Percentiles rank a stretch among this genome's conserved stretches.
These are phyloP conservation scores for Drosophila busckii DNA, from an alignment of 1,140 invertebrate genomes.

Conservation along the genomic window DNA sequence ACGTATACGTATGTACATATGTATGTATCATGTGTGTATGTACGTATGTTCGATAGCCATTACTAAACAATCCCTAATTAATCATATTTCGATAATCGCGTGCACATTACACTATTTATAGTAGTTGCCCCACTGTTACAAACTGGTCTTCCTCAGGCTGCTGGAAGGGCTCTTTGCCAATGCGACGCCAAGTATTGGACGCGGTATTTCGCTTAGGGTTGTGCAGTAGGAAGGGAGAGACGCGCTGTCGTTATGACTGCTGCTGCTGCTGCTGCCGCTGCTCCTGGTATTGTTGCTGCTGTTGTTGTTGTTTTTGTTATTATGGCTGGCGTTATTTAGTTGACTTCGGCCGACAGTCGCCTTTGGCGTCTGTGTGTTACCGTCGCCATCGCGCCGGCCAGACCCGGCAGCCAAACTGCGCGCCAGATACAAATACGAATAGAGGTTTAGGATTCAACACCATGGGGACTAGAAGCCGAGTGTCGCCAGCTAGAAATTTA, in stretches of 20 bases:
- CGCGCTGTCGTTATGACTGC: slow-evolving; percentile 37
- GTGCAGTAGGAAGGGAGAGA: background rate
- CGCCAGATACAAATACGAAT: slow-evolving; percentile 33
- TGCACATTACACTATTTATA: no score
- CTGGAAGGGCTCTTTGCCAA: slow-evolving; percentile 34
- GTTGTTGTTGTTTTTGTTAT: slow-evolving; percentile 43
- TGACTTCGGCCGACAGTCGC: slow-evolving; percentile 68
- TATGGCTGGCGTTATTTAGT: slow-evolving; percentile 53
- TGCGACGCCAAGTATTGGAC: slow-evolving; percentile 32
- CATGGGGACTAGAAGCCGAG: slow-evolving; percentile 66
- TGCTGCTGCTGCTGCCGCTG: no score
- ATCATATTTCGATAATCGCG: no score
- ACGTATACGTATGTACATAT: background rate
- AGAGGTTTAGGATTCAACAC: slow-evolving; percentile 69
- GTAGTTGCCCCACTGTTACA: slow-evolving; percentile 5
- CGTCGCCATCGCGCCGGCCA: slow-evolving; percentile 28
- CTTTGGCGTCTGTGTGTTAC: slow-evolving; percentile 39
- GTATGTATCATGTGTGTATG: background rate
- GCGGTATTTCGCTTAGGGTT: slow-evolving; percentile 31
- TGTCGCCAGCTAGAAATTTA: slow-evolving; percentile 67
- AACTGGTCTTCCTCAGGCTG: slow-evolving; percentile 1
- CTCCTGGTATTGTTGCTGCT: no score
- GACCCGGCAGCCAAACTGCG: slow-evolving; percentile 49
- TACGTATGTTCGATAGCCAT: background rate
- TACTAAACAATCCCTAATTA: slow-evolving; percentile 1